Conservation (phyloP, 2,113 vertebrate species). For the Burhinus oedicnemus region DNA sequence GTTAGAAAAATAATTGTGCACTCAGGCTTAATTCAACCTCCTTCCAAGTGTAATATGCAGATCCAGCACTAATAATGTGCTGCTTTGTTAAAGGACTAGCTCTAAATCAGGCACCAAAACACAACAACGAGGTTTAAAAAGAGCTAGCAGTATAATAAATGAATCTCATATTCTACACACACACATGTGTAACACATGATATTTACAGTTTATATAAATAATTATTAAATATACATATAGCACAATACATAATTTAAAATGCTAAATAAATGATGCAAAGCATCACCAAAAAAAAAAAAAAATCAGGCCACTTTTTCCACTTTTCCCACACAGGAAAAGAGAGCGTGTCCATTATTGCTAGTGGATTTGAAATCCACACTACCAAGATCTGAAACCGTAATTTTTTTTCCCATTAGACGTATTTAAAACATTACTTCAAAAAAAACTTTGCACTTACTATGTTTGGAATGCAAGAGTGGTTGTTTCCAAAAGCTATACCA, state of each 20-base stretch:
- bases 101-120: not conserved
- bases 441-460: not conserved
- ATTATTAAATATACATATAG: not conserved
- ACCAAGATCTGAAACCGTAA: not conserved
- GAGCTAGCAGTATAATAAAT: not conserved
- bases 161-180: not conserved
- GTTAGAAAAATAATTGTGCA: not conserved
- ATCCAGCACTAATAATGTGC: not conserved
- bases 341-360: not conserved
- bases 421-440: constrained; percentile 21
- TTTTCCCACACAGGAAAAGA: not conserved
- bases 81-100: not conserved
- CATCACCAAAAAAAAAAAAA: not conserved
- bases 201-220: not conserved
- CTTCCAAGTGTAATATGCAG: not conserved
- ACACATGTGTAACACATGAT: not conserved
- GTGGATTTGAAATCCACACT: not conserved
- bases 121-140: not conserved
- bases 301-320: not conserved
- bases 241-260: not conserved
- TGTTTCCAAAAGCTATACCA: constrained; percentile 22
- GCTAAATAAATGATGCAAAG: not conserved
- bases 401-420: not conserved
- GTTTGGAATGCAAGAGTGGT: not conserved
- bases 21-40: not conserved